Percentiles rank a stretch among this genome's conserved stretches.
These are phyloP conservation scores for Chionomys nivalis DNA, from an alignment of 2,113 vertebrate species.

Conservation along the genomic window DNA sequence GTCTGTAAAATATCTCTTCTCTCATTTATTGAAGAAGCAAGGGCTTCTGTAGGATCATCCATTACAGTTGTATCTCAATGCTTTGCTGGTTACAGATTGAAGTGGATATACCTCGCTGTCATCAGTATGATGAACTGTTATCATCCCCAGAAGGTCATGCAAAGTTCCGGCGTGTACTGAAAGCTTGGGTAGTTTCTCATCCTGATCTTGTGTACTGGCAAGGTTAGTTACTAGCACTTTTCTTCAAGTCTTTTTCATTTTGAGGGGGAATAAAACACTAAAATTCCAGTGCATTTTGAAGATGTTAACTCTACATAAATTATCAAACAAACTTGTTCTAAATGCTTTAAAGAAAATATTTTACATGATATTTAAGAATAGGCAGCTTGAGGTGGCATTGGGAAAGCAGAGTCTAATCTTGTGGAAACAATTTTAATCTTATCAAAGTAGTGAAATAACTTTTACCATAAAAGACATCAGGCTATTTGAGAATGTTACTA, in stretches of 20 bases:
- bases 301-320: not conserved
- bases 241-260: constrained; percentile 29
- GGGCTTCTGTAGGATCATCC: not conserved
- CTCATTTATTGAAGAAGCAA: not conserved
- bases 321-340: constrained; percentile 33
- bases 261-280: not conserved
- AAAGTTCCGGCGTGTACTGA: constrained; percentile 96
- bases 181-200: constrained; percentile 99
- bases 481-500: constrained; percentile 22
- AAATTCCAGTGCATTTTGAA: constrained; percentile 13
- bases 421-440: not conserved
- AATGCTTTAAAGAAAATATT: not conserved
- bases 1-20: not conserved
- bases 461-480: not conserved
- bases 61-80: not conserved
- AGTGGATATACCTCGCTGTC: constrained; percentile 99
- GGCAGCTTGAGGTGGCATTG: not conserved
- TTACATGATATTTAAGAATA: constrained; percentile 2
- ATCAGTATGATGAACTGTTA: constrained; percentile 98
- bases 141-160: constrained; percentile 97
- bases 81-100: constrained; percentile 91
- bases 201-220: constrained; percentile 99
- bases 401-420: constrained; percentile 27
- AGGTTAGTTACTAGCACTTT: constrained; percentile 81
- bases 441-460: constrained; percentile 12